Evolutionary conservation across 2,888 invertebrate genomes (phyloP), one percentile per base, ranked within the genome.

Genomic region (Terebella lapidaria): DNA sequence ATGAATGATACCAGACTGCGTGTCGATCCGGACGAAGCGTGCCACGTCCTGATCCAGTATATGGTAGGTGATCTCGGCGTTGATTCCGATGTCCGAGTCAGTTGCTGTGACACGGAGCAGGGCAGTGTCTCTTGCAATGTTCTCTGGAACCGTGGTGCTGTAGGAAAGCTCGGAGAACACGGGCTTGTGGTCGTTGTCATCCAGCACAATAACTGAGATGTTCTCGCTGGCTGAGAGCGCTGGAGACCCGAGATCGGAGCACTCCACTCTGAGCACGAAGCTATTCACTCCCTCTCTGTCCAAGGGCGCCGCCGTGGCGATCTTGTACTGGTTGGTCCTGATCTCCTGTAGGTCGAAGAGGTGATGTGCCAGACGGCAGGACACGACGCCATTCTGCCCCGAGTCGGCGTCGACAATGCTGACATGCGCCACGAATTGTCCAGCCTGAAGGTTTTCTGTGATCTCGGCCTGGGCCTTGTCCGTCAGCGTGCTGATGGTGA

Each of bases 341-440:
- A 89, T 15, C 83, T 84, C 73, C 76, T 92, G 92, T 65, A 94
- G 83, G 30, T 91, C 86, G 81, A 94, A 95, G 80, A 94, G 92
- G 60, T 87, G 85, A 61, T 94, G 92, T 73, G 86, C 87, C 0
- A 94, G 88, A 57, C 84, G 87, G 0, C 67, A 69, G 10, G 52
- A 45, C 28, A 94, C 92, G 67, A 91, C 89, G 1, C 94, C 93
- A 80, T 94, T 94, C 1, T 88, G 82, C 0, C 94, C 94, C 74
- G 92, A 91, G 81, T 95, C 94, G 77, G 88, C 86, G 78, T 95
- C 94, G n/a, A 89, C 87, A 0, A 95, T 91, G 0, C 92, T 91
- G 3, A 96, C 91, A 2, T 94, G 94, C 0, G 95, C 94, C 1
- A 96, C 94, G 27, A 95, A 89, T 29, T 91, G 91, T 27, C 92